Evolutionary conservation across 2,113 vertebrate genomes (phyloP).

Genomic region (Tauraco erythrolophus): DNA sequence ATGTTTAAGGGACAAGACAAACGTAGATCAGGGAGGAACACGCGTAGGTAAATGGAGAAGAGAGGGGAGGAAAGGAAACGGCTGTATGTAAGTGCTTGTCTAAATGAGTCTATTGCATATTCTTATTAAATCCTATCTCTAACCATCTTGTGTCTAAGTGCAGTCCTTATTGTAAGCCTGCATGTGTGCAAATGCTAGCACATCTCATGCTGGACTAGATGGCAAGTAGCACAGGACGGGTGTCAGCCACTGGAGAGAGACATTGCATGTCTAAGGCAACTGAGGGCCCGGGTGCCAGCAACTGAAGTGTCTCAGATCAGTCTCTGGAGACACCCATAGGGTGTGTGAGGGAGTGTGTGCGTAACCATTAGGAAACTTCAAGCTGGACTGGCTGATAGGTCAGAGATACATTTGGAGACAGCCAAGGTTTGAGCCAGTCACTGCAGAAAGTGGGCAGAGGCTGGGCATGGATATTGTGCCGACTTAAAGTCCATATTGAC

Average conservation of each 20-base stretch:
- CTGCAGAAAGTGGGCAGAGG: not conserved
- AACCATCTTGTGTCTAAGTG: not conserved
- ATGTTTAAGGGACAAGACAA: not conserved
- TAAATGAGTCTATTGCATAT: not conserved
- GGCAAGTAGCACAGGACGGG: not conserved
- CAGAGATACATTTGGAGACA: not conserved
- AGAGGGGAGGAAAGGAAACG: not conserved
- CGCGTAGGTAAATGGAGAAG: not conserved
- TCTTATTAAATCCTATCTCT: not conserved
- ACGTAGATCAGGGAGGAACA: not conserved
- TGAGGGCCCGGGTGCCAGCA: not conserved
- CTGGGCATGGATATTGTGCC: not conserved
- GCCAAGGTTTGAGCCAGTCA: not conserved
- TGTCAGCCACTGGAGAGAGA: not conserved
- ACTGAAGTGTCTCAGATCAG: not conserved
- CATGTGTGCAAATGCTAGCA: not conserved
- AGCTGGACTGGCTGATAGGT: not conserved
- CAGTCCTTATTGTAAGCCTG: not conserved
- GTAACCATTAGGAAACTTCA: not conserved
- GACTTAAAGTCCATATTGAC: not conserved
- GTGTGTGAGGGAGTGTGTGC: not conserved
- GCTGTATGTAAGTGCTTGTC: not conserved
- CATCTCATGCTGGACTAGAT: not conserved
- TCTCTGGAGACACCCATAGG: not conserved
- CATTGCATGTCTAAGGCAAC: rapidly evolving